A percentile compares a stretch with the other conserved stretches of the same genome.
Conservation (phyloP, 2,113 vertebrate genomes). For the Calyptommatus sinebrachiatus region DNA sequence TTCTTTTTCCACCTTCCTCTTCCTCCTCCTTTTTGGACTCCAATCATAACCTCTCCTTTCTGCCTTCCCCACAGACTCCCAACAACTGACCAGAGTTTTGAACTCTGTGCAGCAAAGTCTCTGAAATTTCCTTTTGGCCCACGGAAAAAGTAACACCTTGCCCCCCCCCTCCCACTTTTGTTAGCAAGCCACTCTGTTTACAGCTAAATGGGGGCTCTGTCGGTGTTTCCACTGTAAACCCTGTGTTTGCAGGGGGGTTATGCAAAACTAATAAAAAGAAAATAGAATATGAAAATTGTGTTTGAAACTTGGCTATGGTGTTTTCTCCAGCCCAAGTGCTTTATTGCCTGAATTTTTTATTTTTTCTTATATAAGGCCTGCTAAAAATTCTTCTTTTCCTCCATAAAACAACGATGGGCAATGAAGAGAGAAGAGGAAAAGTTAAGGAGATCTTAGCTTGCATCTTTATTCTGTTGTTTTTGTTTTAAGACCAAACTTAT, state of each 20-base stretch:
- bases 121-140: slow-evolving; percentile 29
- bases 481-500: background rate
- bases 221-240: slow-evolving; percentile 54
- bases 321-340: background rate
- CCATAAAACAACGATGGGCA: background rate
- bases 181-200: background rate
- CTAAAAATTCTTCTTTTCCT: background rate
- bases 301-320: background rate
- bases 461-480: background rate
- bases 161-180: background rate
- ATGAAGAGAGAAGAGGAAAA: no score
- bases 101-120: background rate
- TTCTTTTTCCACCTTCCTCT: no score
- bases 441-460: background rate
- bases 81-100: background rate
- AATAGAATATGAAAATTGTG: slow-evolving; percentile 14
- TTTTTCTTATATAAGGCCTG: background rate
- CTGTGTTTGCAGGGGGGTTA: slow-evolving; percentile 34
- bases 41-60: background rate
- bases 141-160: slow-evolving; percentile 13
- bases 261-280: slow-evolving; percentile 15
- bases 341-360: background rate
- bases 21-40: background rate
- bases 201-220: slow-evolving; percentile 1
- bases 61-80: background rate